Percentiles rank a stretch among this genome's conserved stretches.
Conservation (phyloP, 2,113 vertebrate species). For the Morphnarchus princeps region DNA sequence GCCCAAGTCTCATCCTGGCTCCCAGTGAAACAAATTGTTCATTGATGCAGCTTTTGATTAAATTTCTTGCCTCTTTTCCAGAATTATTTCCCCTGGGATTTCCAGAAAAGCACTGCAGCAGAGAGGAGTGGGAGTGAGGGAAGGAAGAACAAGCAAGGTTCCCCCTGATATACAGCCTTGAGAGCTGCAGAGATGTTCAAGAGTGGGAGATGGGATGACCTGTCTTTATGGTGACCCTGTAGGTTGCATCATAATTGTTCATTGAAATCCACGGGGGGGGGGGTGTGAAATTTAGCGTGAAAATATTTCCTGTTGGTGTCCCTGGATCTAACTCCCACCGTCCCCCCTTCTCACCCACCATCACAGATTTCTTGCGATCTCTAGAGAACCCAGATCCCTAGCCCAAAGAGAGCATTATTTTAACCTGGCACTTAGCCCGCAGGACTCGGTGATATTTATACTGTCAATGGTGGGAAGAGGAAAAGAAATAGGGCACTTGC, state of each 20-base stretch:
- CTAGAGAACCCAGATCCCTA: neutral
- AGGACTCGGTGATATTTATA: neutral
- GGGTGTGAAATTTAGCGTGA: neutral
- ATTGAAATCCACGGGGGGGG: neutral
- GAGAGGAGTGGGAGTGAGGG: neutral
- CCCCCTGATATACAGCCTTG: neutral
- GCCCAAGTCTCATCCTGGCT: neutral
- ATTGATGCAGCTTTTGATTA: conserved; percentile 15
- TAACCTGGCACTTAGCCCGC: neutral
- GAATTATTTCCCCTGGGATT: conserved; percentile 12
- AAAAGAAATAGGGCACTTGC: neutral
- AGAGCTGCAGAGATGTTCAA: neutral
- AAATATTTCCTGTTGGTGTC: neutral
- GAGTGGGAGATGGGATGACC: neutral
- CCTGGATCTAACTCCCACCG: neutral
- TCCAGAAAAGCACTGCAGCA: neutral
- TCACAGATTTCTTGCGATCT: neutral
- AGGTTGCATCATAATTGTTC: neutral
- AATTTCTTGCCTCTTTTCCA: conserved; percentile 13
- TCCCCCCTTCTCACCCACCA: neutral
- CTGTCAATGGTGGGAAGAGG: neutral
- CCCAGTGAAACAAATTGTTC: neutral
- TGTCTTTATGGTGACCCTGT: neutral
- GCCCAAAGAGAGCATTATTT: neutral
- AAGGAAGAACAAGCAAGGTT: neutral